Evolutionary conservation across 2,888 invertebrate species (phyloP).

Genomic region (Entomobrya multifasciata): DNA sequence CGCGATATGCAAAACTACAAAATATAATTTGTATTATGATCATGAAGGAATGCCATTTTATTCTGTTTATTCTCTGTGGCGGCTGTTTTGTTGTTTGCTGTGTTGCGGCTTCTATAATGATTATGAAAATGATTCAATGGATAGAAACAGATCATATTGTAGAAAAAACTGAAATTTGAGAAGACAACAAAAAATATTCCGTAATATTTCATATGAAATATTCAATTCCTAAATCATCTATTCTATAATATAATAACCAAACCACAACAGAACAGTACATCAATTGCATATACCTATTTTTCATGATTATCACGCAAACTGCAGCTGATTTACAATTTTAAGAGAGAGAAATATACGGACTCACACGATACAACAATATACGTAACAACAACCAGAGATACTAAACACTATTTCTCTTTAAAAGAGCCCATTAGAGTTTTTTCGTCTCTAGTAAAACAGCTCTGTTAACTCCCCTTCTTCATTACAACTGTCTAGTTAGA

Average conservation of each 20-base stretch:
- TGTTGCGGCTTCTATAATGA: slow-evolving; percentile 42
- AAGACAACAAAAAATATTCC: slow-evolving; percentile 12
- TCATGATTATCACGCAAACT: slow-evolving; percentile 66
- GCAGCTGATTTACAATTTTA: slow-evolving; percentile 58
- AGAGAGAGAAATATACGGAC: too few relatives aligned
- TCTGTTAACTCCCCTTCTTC: slow-evolving; percentile 68
- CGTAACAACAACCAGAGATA: too few relatives aligned
- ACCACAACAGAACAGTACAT: too few relatives aligned
- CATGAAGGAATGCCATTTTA: slow-evolving; percentile 13
- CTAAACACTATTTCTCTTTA: background rate
- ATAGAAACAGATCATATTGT: slow-evolving; percentile 26
- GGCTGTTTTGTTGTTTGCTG: slow-evolving; percentile 19
- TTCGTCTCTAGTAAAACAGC: background rate
- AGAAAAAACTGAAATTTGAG: slow-evolving; percentile 43
- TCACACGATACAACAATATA: too few relatives aligned
- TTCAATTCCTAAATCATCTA: slow-evolving; percentile 18
- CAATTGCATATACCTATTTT: too few relatives aligned
- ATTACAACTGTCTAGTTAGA: slow-evolving; percentile 41
- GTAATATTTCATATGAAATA: slow-evolving; percentile 17
- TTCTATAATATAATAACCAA: slow-evolving; percentile 14
- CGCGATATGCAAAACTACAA: background rate
- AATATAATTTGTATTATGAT: background rate
- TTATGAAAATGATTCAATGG: background rate
- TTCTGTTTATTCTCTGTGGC: background rate
- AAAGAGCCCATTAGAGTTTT: background rate